phyloP scores from a whole-genome alignment of 2,888 invertebrate species.

The Hirtodrosophila trivittata region DNA sequence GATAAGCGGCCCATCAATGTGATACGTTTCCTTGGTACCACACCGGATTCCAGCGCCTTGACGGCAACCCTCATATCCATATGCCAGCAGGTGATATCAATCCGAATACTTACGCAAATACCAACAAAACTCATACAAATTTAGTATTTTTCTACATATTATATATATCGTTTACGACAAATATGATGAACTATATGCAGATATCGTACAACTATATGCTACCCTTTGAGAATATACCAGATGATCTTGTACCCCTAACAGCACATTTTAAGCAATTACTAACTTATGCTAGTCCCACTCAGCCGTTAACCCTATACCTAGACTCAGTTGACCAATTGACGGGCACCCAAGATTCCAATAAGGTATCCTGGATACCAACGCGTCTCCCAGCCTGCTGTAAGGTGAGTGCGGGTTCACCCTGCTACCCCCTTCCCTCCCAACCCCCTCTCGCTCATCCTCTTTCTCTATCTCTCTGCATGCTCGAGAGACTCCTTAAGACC shows the following conservation, averaged over 20 bases:
- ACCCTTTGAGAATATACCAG: slow-evolving; percentile 96
- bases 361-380: slow-evolving; percentile 97
- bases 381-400: slow-evolving; percentile 94
- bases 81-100: slow-evolving; percentile 91
- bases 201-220: slow-evolving; percentile 96
- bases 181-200: slow-evolving; percentile 82
- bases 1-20: slow-evolving; percentile 92
- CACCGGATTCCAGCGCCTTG: slow-evolving; percentile 97
- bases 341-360: slow-evolving; percentile 96
- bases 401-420: slow-evolving; percentile 85
- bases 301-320: slow-evolving; percentile 94
- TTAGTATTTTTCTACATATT: background rate
- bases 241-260: slow-evolving; percentile 97
- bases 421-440: background rate
- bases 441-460: background rate
- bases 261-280: slow-evolving; percentile 97
- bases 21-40: slow-evolving; percentile 96
- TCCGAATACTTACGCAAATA: slow-evolving; percentile 30
- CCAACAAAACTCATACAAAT: too few relatives aligned
- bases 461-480: slow-evolving; percentile 4
- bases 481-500: background rate
- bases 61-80: slow-evolving; percentile 97
- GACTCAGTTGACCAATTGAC: slow-evolving; percentile 99
- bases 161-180: too few relatives aligned
- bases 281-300: slow-evolving; percentile 91